These are phyloP conservation scores for Scleropages formosus DNA, from an alignment of 2,797 vertebrate species.

Conservation along the genomic window DNA sequence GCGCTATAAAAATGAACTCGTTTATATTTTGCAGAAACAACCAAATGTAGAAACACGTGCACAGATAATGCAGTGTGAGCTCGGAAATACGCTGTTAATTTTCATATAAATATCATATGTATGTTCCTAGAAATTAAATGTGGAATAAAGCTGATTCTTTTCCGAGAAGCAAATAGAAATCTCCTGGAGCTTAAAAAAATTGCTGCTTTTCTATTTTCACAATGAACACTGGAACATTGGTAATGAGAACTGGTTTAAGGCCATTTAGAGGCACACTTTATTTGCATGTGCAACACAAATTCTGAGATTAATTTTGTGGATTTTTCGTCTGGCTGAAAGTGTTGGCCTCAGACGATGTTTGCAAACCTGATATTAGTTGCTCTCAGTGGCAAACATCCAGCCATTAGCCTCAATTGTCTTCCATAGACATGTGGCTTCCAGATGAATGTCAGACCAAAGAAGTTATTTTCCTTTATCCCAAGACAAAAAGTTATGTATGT, in stretches of 20 bases:
- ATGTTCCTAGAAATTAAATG: too few relatives aligned
- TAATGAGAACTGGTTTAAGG: neutral
- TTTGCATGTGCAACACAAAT: neutral
- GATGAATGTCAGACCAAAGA: constrained; percentile 55
- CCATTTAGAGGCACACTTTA: neutral
- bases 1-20: too few relatives aligned
- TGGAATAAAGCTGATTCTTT: too few relatives aligned
- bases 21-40: too few relatives aligned
- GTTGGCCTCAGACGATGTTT: constrained; percentile 45
- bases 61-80: too few relatives aligned
- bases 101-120: too few relatives aligned
- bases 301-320: constrained; percentile 44
- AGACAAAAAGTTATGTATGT: constrained; percentile 41
- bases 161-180: too few relatives aligned
- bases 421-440: constrained; percentile 62
- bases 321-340: constrained; percentile 33
- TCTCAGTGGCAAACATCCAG: constrained; percentile 30
- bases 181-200: too few relatives aligned
- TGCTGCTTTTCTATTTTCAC: too few relatives aligned
- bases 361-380: constrained; percentile 48
- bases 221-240: too few relatives aligned
- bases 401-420: constrained; percentile 48
- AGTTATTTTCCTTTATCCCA: constrained; percentile 30
- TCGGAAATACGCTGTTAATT: too few relatives aligned
- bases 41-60: too few relatives aligned